Evolutionary conservation across 1,140 invertebrate species (phyloP).

Genomic region (Polyergus mexicanus): DNA sequence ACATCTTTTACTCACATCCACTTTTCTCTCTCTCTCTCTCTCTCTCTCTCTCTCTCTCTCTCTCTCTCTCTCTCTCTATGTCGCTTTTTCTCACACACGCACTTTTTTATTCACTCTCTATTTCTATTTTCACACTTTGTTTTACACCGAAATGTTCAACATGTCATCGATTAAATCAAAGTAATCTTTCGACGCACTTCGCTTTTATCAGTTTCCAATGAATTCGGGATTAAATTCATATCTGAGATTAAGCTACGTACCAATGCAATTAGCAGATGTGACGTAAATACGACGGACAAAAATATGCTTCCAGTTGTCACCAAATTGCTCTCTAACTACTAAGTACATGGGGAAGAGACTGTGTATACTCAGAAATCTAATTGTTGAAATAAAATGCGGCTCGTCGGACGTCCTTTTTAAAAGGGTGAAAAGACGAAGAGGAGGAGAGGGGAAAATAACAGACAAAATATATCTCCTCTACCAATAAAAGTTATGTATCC

Average conservation of each 20-base stretch:
- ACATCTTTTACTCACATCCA: not conserved
- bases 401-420: constrained; percentile 6
- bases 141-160: not conserved
- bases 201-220: not conserved
- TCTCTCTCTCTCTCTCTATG: not conserved
- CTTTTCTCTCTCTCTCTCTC: not conserved
- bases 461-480: constrained; percentile 29
- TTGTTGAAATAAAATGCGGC: constrained; percentile 19
- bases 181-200: not conserved
- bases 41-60: not conserved
- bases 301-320: not conserved
- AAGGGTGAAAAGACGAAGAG: not conserved
- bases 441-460: not conserved
- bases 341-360: not conserved
- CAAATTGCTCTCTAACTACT: not conserved
- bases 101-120: not conserved
- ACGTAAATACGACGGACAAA: not conserved
- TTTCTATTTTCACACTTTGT: not conserved
- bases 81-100: not conserved
- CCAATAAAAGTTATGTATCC: constrained; percentile 38
- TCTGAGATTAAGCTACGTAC: not conserved
- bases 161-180: not conserved
- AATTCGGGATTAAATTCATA: not conserved
- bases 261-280: not conserved
- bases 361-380: not conserved